Conservation (phyloP, 2,113 vertebrate genomes). For the Galemys pyrenaicus region DNA sequence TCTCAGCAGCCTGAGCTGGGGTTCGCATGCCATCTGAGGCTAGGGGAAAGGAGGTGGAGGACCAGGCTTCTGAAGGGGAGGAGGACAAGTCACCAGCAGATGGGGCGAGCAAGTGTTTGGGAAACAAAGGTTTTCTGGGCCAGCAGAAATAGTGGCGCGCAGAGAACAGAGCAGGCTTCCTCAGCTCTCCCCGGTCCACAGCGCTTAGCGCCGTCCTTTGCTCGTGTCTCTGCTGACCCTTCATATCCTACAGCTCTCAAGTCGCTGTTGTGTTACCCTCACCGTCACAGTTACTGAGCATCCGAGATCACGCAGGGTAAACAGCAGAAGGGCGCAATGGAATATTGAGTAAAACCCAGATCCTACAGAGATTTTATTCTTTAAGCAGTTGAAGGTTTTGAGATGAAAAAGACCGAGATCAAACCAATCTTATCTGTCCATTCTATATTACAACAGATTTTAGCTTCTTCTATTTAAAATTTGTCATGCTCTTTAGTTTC, state of each 20-base stretch:
- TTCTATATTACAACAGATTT: not conserved
- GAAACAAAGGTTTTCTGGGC: no score
- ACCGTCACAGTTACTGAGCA: not conserved
- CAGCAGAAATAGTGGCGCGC: no score
- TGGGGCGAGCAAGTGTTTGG: no score
- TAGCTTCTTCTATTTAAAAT: not conserved
- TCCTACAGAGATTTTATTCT: not conserved
- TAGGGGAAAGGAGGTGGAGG: no score
- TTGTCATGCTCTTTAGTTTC: slow-evolving; percentile 14
- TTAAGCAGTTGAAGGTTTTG: not conserved
- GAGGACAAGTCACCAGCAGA: no score
- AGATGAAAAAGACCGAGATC: not conserved
- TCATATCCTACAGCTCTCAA: not conserved
- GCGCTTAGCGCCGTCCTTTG: no score
- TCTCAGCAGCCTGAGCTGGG: no score
- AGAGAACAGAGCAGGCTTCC: no score
- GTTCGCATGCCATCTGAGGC: no score
- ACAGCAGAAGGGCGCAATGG: not conserved
- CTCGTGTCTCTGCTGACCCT: no score
- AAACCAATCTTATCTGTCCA: not conserved
- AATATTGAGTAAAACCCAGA: not conserved
- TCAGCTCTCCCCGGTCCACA: no score
- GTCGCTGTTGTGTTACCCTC: not conserved
- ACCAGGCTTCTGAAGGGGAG: no score
- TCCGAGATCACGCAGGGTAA: not conserved